These are phyloP conservation scores for Mastigias papua DNA, from an alignment of 30 jellyfish, hydroid and myxozoan genomes.

Conservation along the genomic window DNA sequence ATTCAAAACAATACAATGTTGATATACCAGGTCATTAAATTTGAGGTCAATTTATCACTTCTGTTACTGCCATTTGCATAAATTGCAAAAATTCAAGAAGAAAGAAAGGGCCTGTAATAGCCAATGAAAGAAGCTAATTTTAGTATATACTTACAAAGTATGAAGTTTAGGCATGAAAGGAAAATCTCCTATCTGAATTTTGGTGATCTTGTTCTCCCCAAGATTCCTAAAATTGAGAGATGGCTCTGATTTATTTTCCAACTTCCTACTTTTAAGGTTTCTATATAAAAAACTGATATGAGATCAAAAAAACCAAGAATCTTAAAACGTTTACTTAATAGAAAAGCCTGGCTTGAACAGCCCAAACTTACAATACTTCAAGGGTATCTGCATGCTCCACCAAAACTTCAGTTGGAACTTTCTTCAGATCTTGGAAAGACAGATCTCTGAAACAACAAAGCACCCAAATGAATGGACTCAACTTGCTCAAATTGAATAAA, in stretches of 20 bases:
- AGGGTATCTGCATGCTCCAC: constrained; percentile 30
- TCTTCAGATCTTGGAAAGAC: constrained; percentile 22
- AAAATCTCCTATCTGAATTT: constrained; percentile 70
- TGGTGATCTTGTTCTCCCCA: constrained; percentile 65
- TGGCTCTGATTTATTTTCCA: background rate
- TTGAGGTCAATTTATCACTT: too few relatives aligned
- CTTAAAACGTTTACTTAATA: too few relatives aligned
- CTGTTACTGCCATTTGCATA: too few relatives aligned
- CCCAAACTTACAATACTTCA: constrained; percentile 42
- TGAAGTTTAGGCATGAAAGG: constrained; percentile 77
- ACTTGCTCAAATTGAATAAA: too few relatives aligned
- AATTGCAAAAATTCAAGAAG: too few relatives aligned
- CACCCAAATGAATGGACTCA: too few relatives aligned
- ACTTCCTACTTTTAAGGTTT: too few relatives aligned
- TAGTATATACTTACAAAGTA: constrained; percentile 69
- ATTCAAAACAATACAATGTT: too few relatives aligned
- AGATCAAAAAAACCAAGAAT: too few relatives aligned
- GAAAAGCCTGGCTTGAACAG: background rate
- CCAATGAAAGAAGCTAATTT: background rate
- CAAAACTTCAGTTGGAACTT: constrained; percentile 34
- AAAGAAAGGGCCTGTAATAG: too few relatives aligned
- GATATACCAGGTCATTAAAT: too few relatives aligned
- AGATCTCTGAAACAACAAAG: constrained; percentile 64
- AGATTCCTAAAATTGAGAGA: constrained; percentile 45
- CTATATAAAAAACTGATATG: too few relatives aligned